Percentiles rank a stretch among this genome's conserved stretches.
Evolutionary conservation across 2,113 vertebrate genomes (phyloP).

Genomic region (Strigops habroptila): DNA sequence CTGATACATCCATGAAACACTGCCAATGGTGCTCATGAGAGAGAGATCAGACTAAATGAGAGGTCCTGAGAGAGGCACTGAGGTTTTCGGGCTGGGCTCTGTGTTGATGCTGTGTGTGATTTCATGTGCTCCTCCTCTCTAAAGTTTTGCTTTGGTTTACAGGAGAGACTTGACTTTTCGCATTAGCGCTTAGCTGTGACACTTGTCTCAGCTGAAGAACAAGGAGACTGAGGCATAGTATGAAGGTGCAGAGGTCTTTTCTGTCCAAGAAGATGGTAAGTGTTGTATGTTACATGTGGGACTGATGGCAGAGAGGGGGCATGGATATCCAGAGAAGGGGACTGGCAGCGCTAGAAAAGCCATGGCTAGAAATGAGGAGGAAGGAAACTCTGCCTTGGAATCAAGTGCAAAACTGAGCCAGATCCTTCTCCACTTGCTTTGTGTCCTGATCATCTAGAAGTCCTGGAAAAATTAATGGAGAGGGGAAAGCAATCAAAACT

Average conservation of each 20-base stretch:
- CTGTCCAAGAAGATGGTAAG: not conserved
- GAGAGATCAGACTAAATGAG: not conserved
- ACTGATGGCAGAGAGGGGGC: rapidly evolving
- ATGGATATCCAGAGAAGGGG: not conserved
- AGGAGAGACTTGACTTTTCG: not conserved
- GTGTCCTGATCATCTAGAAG: not conserved
- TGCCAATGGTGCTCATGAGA: not conserved
- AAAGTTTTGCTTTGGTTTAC: not conserved
- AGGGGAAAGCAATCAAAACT: not conserved
- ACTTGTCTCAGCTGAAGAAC: not conserved
- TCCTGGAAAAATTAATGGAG: not conserved
- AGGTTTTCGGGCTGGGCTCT: not conserved
- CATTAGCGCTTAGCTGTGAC: not conserved
- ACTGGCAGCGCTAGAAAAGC: not conserved
- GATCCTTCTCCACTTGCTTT: not conserved
- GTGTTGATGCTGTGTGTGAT: not conserved
- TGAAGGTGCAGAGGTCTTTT: not conserved
- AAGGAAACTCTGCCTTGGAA: not conserved
- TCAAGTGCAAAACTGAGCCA: not conserved
- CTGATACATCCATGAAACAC: not conserved
- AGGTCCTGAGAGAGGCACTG: not conserved
- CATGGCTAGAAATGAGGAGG: not conserved
- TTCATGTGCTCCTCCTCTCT: not conserved
- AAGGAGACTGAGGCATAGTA: not conserved
- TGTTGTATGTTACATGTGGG: not conserved